Evolutionary conservation across 2,797 vertebrate species (phyloP), one percentile per base, ranked within the genome.

Genomic region (Pangasius krempfi): DNA sequence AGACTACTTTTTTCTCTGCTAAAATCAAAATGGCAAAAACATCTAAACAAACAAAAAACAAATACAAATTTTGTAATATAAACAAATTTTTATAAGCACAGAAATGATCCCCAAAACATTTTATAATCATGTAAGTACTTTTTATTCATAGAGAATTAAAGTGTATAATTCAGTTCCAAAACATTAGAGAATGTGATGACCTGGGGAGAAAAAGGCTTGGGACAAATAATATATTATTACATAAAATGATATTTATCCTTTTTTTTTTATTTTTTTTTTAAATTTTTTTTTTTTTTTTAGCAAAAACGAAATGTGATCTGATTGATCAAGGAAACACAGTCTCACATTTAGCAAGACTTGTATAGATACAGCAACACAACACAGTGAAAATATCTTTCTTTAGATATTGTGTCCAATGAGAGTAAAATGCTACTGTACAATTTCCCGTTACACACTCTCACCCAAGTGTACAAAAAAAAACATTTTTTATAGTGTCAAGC

Each of bases 291-390:
- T 14, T 52, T 52, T 20, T 66, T 30, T 16, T 68, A 30, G 44
- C 33, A 58, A 70, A 64, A 84, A n/a, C 16, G 18, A 66, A 68
- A 33, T 33, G 62, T 13, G 62, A 30, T 79, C 50, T 54, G 93
- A 95, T 93, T 95, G 93, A 95, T 93, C 94, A 96, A 95, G 96
- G 89, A 93, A 94, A 95, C 93, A 79, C 37, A 84, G 64, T 84
- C 47, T 84, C n/a, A 68, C 83, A 52, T 90, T 95, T 94, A 93
- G 95, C 95, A 54, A 72, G 96, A 94, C 92, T 81, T 92, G 94
- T 86, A 91, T 84, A 88, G 84, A 84, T 88, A 84, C 86, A 73
- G 94, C 52, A 87, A 86, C 92, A 95, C 89, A 91, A 94, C 93
- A 94, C 92, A 94, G 92, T 92, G 94, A 88, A 90, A 87, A 87